Base-by-base conservation (phyloP, 1,140 invertebrate genomes). In the Drosophila triauraria region DNA sequence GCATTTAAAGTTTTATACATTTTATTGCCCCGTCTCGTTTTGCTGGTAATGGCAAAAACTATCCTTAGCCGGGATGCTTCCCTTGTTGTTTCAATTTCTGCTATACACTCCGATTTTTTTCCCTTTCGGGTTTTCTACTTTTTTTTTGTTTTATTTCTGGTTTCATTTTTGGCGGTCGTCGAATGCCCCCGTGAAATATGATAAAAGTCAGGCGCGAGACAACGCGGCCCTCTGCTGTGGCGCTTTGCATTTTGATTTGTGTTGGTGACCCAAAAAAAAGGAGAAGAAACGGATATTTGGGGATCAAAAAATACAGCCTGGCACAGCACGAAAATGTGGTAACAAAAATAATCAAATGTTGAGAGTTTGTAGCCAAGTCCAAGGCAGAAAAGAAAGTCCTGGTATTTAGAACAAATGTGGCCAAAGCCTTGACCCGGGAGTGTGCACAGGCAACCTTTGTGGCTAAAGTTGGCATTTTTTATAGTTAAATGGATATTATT, bases 201-300 rank as follows among this genome's bases (percentile, higher is more conserved):
- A 88, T 88, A 88, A 76, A 88, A 83, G 68, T 84, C 68, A 67
- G 67, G 58, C 68, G 70, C 70, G 70, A 43, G 57, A 59, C 51
- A 43, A 54, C 62, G 63, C 54, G 27, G 35, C 46, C 38, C 47
- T 53, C 38, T 15, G 27, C 38, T 27, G 53, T 35, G 69, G 61
- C 75, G 80, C 83, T 84, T 88, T 88, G 80, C 85, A 42, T 84
- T 90, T 84, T 88, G 84, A 88, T 88, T 88, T 88, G 84, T 90
- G 84, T 90, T 72, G 76, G 72, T 88, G 85, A 88, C 84, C 85
- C 58, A 70, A 75, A 88, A 87, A 77, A 75, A 43, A 13, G 6
- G 27, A 7, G 27, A 35, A 35, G 32, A 35, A 35, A 12, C 32
- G 32, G 32, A 35, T 10, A 35, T 50, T 54, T 23, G 53, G 51